phyloP scores from a whole-genome alignment of 2,113 vertebrate genomes.

The Centropus bengalensis region DNA sequence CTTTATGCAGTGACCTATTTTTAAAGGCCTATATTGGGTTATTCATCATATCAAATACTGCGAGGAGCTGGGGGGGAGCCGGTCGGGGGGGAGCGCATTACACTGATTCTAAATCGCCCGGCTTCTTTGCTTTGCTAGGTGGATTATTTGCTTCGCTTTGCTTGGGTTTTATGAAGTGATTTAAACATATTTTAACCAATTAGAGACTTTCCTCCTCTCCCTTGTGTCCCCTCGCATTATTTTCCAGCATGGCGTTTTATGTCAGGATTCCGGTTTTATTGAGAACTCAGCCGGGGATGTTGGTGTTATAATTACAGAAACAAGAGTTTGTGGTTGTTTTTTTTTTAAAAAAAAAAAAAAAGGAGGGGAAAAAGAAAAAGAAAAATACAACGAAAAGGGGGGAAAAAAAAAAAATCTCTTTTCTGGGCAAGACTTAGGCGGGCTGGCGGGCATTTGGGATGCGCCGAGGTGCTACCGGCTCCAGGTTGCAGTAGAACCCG shows the following conservation, averaged over 20 bases:
- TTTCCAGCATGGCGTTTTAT: constrained; percentile 48
- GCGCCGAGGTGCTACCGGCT: neutral
- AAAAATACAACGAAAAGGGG: accelerated
- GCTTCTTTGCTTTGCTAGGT: constrained; percentile 58
- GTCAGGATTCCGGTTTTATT: constrained; percentile 35
- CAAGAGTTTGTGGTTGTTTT: neutral
- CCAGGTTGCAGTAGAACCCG: neutral
- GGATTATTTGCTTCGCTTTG: constrained; percentile 57
- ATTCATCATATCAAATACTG: constrained; percentile 74
- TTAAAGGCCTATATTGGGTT: constrained; percentile 77
- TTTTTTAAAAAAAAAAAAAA: neutral
- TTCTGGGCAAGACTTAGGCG: neutral
- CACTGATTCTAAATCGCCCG: constrained; percentile 61
- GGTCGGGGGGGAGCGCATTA: constrained; percentile 52
- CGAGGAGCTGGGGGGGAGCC: constrained; percentile 47
- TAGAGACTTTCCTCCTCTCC: constrained; percentile 59
- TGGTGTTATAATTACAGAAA: constrained; percentile 52
- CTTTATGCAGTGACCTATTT: constrained; percentile 78
- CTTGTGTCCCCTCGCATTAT: constrained; percentile 49
- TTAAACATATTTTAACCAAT: constrained; percentile 69
- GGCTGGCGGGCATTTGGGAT: neutral
- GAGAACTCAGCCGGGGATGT: constrained; percentile 29
- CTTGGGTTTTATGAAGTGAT: constrained; percentile 64
- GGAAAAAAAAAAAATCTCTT: neutral
- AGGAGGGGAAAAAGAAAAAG: accelerated